Conservation (phyloP, 2,797 vertebrate genomes). For the Enteromius fasciolatus region DNA sequence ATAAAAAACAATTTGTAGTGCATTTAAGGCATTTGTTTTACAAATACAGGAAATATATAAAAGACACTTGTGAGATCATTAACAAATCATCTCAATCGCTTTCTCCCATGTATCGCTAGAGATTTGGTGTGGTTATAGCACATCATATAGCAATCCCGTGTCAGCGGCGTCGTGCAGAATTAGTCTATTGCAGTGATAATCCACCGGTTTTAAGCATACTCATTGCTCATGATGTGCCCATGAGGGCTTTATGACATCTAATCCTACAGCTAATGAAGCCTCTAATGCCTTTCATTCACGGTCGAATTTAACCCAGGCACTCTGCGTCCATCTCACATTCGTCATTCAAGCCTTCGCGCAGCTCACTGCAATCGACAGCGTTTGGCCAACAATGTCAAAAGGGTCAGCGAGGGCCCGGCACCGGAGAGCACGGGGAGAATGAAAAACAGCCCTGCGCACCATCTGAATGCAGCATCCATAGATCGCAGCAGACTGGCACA, state of each 20-base stretch:
- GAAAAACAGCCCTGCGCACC: conserved; percentile 78
- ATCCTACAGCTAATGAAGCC: conserved; percentile 50
- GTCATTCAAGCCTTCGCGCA: conserved; percentile 67
- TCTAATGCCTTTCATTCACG: conserved; percentile 48
- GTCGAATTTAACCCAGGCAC: conserved; percentile 34
- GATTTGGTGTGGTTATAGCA: conserved; percentile 11
- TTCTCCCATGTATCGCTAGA: not conserved
- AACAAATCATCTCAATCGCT: not conserved
- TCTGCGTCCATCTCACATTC: conserved; percentile 35
- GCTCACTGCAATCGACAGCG: conserved; percentile 81
- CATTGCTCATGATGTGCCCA: conserved; percentile 42
- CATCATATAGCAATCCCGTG: conserved; percentile 1
- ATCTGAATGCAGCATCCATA: conserved; percentile 75
- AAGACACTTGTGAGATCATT: too few species aligned
- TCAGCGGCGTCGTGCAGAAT: conserved; percentile 16
- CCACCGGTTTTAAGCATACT: conserved; percentile 38
- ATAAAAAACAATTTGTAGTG: not conserved
- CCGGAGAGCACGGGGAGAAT: conserved; percentile 65
- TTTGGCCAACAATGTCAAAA: conserved; percentile 88
- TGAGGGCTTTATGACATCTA: conserved; percentile 51
- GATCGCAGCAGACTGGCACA: conserved; percentile 78
- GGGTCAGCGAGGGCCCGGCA: conserved; percentile 77
- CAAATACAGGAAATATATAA: not conserved
- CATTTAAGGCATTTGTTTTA: not conserved
- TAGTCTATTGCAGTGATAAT: conserved; percentile 37